phyloP scores from a whole-genome alignment of 2,888 invertebrate species.

The Malacosoma neustria region DNA sequence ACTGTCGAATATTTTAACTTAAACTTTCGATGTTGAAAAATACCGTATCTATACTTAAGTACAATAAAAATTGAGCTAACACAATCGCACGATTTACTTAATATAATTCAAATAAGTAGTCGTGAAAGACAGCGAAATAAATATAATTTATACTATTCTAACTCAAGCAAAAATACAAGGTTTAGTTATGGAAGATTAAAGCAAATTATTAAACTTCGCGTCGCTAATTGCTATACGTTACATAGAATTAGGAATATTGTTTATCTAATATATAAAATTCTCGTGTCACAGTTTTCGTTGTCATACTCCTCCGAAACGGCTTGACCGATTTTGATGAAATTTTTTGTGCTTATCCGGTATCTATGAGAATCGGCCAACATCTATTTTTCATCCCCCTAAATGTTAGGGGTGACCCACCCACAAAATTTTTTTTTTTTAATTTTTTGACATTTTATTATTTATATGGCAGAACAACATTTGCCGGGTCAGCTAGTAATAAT shows the following conservation, averaged over 20 bases:
- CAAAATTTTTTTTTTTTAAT: too few relatives aligned
- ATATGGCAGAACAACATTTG: too few relatives aligned
- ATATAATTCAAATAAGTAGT: slow-evolving; percentile 41
- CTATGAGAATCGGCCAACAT: too few relatives aligned
- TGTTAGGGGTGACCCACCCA: too few relatives aligned
- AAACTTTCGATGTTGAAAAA: slow-evolving; percentile 43
- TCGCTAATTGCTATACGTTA: slow-evolving; percentile 54
- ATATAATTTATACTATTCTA: slow-evolving; percentile 20
- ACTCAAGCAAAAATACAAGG: slow-evolving; percentile 46
- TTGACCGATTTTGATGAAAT: too few relatives aligned
- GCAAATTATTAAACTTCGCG: slow-evolving; percentile 32
- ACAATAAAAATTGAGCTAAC: slow-evolving; percentile 62
- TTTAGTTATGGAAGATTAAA: slow-evolving; percentile 27
- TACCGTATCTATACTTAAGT: slow-evolving; percentile 48
- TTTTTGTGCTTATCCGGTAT: too few relatives aligned
- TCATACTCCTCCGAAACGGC: too few relatives aligned
- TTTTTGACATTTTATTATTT: too few relatives aligned
- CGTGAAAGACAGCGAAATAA: slow-evolving; percentile 33
- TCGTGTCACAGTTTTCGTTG: too few relatives aligned
- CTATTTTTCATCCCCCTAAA: too few relatives aligned
- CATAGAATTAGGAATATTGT: background rate
- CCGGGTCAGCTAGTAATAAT: too few relatives aligned
- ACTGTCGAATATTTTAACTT: slow-evolving; percentile 10
- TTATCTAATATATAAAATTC: too few relatives aligned
- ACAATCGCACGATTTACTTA: slow-evolving; percentile 49